A percentile compares a stretch with the other conserved stretches of the same genome.
These are phyloP conservation scores for Chelon auratus DNA, from an alignment of 2,797 vertebrate genomes.

Conservation along the genomic window DNA sequence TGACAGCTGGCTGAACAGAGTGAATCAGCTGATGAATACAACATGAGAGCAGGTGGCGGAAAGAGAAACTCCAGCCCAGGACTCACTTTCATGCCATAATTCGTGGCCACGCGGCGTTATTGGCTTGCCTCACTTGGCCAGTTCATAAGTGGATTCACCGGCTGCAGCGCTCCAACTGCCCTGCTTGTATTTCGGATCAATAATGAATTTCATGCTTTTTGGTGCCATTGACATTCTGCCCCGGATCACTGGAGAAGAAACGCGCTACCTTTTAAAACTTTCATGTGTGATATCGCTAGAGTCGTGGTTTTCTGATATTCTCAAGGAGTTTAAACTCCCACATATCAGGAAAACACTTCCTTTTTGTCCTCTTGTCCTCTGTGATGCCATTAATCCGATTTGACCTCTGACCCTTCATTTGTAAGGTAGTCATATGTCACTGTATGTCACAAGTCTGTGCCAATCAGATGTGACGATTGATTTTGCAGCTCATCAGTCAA, in stretches of 20 bases:
- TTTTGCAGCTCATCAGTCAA: conserved; percentile 32
- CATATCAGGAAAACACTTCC: neutral
- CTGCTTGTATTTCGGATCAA: conserved; percentile 46
- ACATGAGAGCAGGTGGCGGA: conserved; percentile 4
- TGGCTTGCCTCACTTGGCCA: conserved; percentile 44
- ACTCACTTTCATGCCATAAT: conserved; percentile 47
- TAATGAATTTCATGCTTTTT: conserved; percentile 65
- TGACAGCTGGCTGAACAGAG: neutral
- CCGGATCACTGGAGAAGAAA: neutral
- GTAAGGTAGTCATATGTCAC: conserved; percentile 17
- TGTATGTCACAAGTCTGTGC: neutral
- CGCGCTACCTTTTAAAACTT: conserved; percentile 5
- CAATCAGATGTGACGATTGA: conserved; percentile 30
- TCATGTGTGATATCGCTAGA: neutral
- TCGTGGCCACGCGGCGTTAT: conserved; percentile 12
- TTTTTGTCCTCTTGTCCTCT: neutral
- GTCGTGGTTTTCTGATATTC: too few species aligned
- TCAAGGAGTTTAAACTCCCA: too few species aligned
- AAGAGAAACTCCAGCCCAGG: neutral
- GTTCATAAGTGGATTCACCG: conserved; percentile 32
- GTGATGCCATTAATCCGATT: neutral
- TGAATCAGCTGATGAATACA: conserved; percentile 10
- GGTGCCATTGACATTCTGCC: conserved; percentile 17
- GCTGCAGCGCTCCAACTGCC: conserved; percentile 20
- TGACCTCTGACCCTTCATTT: conserved; percentile 37